Evolutionary conservation across 2,113 vertebrate species (phyloP).

Genomic region (Alaudala cheleensis): DNA sequence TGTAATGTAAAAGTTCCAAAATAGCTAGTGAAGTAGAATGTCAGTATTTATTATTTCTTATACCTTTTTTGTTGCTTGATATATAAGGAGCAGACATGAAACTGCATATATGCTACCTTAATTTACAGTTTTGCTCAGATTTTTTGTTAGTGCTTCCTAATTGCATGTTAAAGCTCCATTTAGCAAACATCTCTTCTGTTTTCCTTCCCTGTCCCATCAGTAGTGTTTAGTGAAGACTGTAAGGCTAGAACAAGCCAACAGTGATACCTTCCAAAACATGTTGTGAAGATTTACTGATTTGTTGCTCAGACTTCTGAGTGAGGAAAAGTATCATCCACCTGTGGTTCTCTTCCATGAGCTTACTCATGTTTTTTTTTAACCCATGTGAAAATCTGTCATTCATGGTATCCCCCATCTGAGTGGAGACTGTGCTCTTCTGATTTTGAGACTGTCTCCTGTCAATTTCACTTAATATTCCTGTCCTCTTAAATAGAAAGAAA

Average conservation of each 20-base stretch:
- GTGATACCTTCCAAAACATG: background rate
- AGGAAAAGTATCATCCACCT: background rate
- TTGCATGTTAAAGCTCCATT: background rate
- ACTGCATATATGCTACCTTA: background rate
- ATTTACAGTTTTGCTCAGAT: background rate
- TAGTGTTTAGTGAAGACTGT: background rate
- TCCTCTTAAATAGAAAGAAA: background rate
- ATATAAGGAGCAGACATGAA: background rate
- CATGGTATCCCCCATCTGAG: background rate
- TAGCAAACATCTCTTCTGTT: background rate
- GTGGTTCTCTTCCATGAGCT: background rate
- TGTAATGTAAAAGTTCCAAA: background rate
- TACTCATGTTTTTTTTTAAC: background rate
- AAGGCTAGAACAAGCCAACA: background rate
- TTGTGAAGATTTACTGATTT: background rate
- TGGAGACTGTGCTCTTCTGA: background rate
- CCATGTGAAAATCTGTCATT: background rate
- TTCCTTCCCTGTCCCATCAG: background rate
- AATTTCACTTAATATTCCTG: background rate
- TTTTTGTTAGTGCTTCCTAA: background rate
- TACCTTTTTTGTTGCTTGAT: background rate
- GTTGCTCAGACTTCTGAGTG: background rate
- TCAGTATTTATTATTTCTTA: background rate
- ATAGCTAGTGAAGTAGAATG: background rate
- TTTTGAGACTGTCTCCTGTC: background rate